Evolutionary conservation across 2,888 invertebrate genomes (phyloP).

Genomic region (Melanchra persicariae): DNA sequence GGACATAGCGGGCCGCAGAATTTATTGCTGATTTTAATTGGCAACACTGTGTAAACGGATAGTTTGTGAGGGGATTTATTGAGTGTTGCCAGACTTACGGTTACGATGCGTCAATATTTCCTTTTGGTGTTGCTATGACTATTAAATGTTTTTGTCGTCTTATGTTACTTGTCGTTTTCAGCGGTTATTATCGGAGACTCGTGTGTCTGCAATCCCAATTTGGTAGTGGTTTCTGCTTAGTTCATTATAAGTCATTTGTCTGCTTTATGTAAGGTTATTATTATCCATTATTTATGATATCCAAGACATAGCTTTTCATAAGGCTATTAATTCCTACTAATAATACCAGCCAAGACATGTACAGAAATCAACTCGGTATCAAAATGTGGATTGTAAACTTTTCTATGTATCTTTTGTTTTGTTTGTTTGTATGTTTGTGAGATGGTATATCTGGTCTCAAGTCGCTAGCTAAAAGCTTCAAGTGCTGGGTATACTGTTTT

Average conservation of each 20-base stretch:
- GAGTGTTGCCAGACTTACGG: constrained; percentile 62
- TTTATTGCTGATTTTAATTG: constrained; percentile 77
- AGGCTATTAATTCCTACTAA: no score
- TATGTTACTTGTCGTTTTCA: constrained; percentile 34
- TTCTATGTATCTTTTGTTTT: not conserved
- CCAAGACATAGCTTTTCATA: not conserved
- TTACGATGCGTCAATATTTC: constrained; percentile 55
- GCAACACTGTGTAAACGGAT: constrained; percentile 68
- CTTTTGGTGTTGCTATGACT: constrained; percentile 62
- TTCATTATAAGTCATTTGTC: not conserved
- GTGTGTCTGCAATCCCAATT: not conserved
- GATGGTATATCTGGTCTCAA: no score
- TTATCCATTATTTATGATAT: not conserved
- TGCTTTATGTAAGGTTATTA: not conserved
- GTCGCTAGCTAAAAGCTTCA: no score
- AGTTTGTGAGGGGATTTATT: constrained; percentile 62
- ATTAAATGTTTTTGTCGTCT: constrained; percentile 54
- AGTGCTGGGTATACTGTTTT: no score
- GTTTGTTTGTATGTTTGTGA: no score
- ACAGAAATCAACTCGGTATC: not conserved
- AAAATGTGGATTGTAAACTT: not conserved
- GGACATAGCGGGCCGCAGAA: constrained; percentile 68
- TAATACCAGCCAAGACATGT: no score
- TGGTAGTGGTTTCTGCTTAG: not conserved
- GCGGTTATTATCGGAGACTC: constrained; percentile 13